Base-by-base conservation (phyloP, 2,888 invertebrate genomes). In the Odontocolon sp. region DNA sequence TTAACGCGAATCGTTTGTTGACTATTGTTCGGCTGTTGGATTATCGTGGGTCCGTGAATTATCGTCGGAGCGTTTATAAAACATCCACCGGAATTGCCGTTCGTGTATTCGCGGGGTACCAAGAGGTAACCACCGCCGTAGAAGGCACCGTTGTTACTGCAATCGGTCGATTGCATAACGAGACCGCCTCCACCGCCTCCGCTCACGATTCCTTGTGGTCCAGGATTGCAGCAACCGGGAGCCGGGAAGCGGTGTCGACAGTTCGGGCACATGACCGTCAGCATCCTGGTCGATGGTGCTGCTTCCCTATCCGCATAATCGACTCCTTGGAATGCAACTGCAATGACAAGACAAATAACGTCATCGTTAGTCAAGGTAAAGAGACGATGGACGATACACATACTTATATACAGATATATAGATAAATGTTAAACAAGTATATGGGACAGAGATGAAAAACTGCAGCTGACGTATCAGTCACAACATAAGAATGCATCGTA, bases 221-320 rank as follows among this genome's bases (percentile, higher is more conserved):
- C 75, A 8, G 83, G 82, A 78, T 80, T 83, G 70, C 88, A 89
- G 79, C 88, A 89, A 38, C 87, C 87, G 3, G 85, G 81, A 18
- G 87, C 91, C 88, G 89, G 89, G 88, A 93, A 93, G 80, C 94
- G 93, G 92, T 94, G 94, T 89, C 93, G 92, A 92, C 95, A 95
- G 91, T 94, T 94, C 78, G 95, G 95, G 89, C 95, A 95, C 91
- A 91, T 91, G 88, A 92, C 93, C 92, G 91, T 93, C 93, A 89
- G 81, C 89, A 89, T 89, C 76, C 72, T 85, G 75, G 6, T 6
- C 31, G 38, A 11, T 16, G 16, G 11, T 11, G 6, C 36, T 11
- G 6, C 36, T 57, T 40, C 14, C 5, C 64, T 57, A 18, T 69
- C 64, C 16, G 77, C 77, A 77, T 77, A 69, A 73, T 73, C 73